These are phyloP conservation scores for Botia kubotai DNA, from an alignment of 2,797 vertebrate genomes.

Conservation along the genomic window DNA sequence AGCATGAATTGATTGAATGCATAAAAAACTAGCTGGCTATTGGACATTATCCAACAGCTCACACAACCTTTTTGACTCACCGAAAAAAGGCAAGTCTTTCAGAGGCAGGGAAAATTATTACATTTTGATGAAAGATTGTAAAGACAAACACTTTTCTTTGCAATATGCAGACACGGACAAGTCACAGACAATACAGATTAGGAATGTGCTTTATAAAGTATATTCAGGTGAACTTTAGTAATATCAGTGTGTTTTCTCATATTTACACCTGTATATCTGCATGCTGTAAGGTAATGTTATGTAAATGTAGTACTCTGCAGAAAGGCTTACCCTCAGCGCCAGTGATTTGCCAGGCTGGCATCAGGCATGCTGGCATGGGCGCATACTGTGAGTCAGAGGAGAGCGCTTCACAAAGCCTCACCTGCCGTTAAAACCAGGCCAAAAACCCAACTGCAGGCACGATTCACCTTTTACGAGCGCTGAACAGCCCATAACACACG, in stretches of 20 bases:
- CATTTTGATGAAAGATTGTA: neutral
- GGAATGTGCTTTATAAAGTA: neutral
- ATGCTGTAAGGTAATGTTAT: conserved; percentile 16
- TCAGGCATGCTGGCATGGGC: conserved; percentile 34
- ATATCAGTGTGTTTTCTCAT: neutral
- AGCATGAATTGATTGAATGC: neutral
- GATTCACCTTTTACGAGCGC: conserved; percentile 52
- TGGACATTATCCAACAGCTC: neutral
- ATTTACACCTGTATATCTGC: neutral
- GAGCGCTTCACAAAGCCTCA: conserved; percentile 40
- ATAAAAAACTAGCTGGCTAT: neutral
- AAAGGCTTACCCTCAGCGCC: conserved; percentile 1
- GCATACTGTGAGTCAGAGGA: conserved; percentile 14
- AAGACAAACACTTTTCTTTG: neutral
- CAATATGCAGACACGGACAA: neutral
- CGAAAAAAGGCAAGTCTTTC: neutral
- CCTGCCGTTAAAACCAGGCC: conserved; percentile 41
- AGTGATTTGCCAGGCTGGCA: conserved; percentile 24
- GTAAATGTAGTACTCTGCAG: conserved; percentile 23
- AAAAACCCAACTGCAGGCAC: conserved; percentile 25
- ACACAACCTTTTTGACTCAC: neutral
- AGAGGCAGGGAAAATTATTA: neutral
- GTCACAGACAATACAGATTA: neutral
- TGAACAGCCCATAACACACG: conserved; percentile 12
- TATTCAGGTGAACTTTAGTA: neutral